A percentile compares a stretch with the other conserved stretches of the same genome.
These are phyloP conservation scores for Actinopyga echinites DNA, from an alignment of 53 echinoderm and acorn worm species.

Conservation along the genomic window DNA sequence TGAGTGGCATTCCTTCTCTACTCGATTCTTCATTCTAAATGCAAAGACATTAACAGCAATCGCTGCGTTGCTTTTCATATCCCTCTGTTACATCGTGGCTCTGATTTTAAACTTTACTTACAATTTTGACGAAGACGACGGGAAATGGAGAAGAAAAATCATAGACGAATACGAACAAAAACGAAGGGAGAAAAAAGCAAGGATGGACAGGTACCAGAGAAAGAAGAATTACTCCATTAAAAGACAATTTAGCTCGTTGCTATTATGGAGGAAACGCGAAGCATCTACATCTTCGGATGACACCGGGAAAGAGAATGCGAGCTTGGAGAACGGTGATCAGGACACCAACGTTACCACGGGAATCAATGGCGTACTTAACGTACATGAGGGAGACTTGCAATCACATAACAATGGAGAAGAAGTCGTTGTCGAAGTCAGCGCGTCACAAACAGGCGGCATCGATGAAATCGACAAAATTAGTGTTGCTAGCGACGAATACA, in stretches of 20 bases:
- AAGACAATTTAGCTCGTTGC: conserved; percentile 8
- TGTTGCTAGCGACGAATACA: too few relatives aligned
- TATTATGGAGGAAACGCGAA: background rate
- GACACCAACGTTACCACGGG: too few relatives aligned
- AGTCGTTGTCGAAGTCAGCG: too few relatives aligned
- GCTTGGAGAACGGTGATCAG: too few relatives aligned
- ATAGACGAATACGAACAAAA: conserved; percentile 3
- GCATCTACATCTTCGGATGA: background rate
- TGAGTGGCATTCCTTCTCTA: conserved; percentile 5
- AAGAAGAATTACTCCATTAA: background rate
- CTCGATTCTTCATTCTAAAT: background rate
- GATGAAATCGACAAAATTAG: too few relatives aligned
- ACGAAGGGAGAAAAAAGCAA: background rate
- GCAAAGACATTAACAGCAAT: background rate
- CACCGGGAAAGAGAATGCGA: too few relatives aligned
- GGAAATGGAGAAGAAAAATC: background rate
- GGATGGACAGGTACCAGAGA: background rate
- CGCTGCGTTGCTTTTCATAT: background rate
- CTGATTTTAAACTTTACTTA: background rate
- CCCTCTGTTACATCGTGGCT: background rate
- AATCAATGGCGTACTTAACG: too few relatives aligned
- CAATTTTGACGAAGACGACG: conserved; percentile 18
- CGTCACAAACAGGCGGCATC: too few relatives aligned
- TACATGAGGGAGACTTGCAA: too few relatives aligned
- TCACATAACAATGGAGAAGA: too few relatives aligned